Base-by-base conservation (phyloP, 2,797 vertebrate species). In the Ptychadena robeensis region DNA sequence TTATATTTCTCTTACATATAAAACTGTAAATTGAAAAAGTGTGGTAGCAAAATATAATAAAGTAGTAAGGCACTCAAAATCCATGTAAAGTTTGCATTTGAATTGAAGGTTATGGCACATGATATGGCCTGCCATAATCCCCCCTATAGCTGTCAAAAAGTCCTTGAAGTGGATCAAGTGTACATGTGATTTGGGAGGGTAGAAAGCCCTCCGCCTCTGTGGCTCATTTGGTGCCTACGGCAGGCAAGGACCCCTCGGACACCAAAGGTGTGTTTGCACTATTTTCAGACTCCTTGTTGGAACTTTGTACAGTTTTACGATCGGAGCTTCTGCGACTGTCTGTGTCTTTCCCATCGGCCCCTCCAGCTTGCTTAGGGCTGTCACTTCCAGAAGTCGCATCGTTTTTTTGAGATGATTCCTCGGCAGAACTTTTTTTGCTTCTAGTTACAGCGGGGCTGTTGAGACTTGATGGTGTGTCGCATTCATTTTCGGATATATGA, bases 11-110 rank as follows among this genome's bases (percentile, higher is more conserved):
- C 76, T 87, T 87, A 81, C 67, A 34, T 77, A 85, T 64, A 79
- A 79, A 69, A 79, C n/a, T 59, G 65, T 92, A 88, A 89, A 69
- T 82, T 90, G 85, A 87, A 86, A 84, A 87, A 91, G 94, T 89
- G 90, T 57, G 85, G 91, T 94, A 89, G 92, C 88, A 91, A 94
- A 95, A 96, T 93, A 90, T 92, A 94, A 92, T 93, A 94, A 92
- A 97, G 97, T 97, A 98, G 96, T 96, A 99, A 98, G 97, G 97
- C 97, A 98, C 97, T 96, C 95, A 89, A 90, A 92, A 93, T 92
- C 87, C 92, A 90, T 90, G 92, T 86, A 76, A 71, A 82, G 86
- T 86, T 85, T 86, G 83, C 88, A 86, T 88, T 87, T 88, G 89
- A 86, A 84, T 82, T 86, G 88, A 87, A 90, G 88, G 88, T 85